Evolutionary conservation across 92 coral and sea anemone species (phyloP).

Genomic region (Bergia puertoricense): DNA sequence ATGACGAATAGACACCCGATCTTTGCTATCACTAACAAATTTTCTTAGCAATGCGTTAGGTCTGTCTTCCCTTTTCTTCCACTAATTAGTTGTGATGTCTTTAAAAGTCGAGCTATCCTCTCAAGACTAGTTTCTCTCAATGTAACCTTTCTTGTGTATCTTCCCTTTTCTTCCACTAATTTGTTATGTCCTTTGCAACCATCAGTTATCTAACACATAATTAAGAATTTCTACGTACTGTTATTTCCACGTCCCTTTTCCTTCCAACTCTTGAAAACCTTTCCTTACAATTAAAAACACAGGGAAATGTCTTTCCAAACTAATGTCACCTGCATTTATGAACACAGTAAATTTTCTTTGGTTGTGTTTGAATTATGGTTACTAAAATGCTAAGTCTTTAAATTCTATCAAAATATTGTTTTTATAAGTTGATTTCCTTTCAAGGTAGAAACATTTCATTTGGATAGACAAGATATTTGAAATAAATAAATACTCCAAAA

Average conservation of each 20-base stretch:
- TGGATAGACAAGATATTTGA: background rate
- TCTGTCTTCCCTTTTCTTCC: background rate
- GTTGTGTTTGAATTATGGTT: no score
- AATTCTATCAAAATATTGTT: background rate
- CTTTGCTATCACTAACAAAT: background rate
- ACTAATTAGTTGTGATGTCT: background rate
- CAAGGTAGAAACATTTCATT: background rate
- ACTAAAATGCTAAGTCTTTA: no score
- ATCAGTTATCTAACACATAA: no score
- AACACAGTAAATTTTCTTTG: background rate
- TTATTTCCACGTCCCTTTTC: background rate
- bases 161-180: background rate
- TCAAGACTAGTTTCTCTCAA: background rate
- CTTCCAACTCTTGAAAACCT: background rate
- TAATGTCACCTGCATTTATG: no score
- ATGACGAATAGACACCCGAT: background rate
- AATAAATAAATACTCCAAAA: no score
- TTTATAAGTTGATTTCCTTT: background rate
- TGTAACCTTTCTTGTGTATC: background rate
- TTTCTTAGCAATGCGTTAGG: no score
- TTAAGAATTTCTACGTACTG: background rate
- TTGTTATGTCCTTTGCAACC: background rate
- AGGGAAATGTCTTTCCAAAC: background rate
- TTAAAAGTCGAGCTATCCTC: background rate
- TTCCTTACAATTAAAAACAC: background rate